phyloP scores from a whole-genome alignment of 2,797 vertebrate genomes.

The Dendrocincla tyrannina region DNA sequence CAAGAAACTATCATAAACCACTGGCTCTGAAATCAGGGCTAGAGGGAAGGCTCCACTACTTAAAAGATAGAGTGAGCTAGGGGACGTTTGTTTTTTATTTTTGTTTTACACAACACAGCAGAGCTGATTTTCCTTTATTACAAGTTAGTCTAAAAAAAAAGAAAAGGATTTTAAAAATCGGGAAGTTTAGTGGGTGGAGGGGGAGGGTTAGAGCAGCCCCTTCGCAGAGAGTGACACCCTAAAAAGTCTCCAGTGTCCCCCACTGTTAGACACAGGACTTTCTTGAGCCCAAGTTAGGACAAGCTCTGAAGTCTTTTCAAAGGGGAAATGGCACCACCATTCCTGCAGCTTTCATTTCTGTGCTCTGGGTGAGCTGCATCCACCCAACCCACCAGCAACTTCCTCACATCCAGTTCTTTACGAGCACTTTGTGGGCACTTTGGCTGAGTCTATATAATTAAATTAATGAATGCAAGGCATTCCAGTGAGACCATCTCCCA shows the following conservation, averaged over 20 bases:
- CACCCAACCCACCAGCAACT: background rate
- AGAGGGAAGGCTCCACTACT: background rate
- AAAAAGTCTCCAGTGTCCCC: background rate
- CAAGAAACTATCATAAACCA: background rate
- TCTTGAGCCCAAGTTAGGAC: background rate
- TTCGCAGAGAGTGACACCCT: fast-evolving
- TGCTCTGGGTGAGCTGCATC: background rate
- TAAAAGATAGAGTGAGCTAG: background rate
- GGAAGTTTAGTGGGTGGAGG: background rate
- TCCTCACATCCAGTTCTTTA: fast-evolving
- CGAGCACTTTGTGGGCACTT: background rate
- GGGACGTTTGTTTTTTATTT: background rate
- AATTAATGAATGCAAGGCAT: background rate
- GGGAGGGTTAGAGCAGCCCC: background rate
- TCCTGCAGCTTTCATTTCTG: background rate
- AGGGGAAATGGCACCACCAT: background rate
- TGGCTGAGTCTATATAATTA: background rate
- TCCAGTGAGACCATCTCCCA: background rate
- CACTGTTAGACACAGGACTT: background rate
- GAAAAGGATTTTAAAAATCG: background rate
- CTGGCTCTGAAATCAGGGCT: background rate
- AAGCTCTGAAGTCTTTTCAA: background rate
- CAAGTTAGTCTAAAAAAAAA: background rate
- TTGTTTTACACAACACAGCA: background rate
- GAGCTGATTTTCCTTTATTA: background rate